phyloP scores from a whole-genome alignment of 2,888 invertebrate genomes.

The Volucella zonaria region DNA sequence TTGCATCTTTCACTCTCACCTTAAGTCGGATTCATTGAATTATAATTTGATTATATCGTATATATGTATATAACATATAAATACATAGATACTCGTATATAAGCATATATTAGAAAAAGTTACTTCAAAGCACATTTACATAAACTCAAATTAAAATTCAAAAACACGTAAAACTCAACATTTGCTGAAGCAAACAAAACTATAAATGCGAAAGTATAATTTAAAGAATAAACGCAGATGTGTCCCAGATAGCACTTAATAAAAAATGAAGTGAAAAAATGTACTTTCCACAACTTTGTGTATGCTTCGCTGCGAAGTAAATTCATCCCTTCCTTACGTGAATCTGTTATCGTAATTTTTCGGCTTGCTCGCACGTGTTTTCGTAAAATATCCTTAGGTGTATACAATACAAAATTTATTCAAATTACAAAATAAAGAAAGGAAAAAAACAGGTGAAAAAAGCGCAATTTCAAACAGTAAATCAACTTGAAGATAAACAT shows the following conservation, averaged over 20 bases:
- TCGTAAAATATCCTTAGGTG: conserved; percentile 26
- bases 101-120: no score
- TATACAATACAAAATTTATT: conserved; percentile 39
- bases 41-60: no score
- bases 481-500: not conserved
- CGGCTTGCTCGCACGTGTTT: conserved; percentile 37
- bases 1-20: no score
- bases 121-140: no score
- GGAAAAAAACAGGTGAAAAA: not conserved
- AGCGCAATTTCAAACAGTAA: not conserved
- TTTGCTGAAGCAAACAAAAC: conserved; percentile 12
- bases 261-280: conserved; percentile 13
- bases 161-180: conserved; percentile 9
- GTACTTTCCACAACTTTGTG: conserved; percentile 10
- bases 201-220: conserved; percentile 25
- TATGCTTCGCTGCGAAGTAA: conserved; percentile 12
- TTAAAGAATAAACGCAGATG: conserved; percentile 24
- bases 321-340: conserved; percentile 18
- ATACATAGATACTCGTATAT: not conserved
- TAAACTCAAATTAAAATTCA: not conserved
- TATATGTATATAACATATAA: no score
- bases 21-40: no score
- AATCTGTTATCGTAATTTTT: conserved; percentile 35
- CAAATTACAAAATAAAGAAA: conserved; percentile 7
- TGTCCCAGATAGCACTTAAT: conserved; percentile 16